These are phyloP conservation scores for Scaptomyza montana DNA, from an alignment of 1,140 invertebrate species.

Conservation along the genomic window DNA sequence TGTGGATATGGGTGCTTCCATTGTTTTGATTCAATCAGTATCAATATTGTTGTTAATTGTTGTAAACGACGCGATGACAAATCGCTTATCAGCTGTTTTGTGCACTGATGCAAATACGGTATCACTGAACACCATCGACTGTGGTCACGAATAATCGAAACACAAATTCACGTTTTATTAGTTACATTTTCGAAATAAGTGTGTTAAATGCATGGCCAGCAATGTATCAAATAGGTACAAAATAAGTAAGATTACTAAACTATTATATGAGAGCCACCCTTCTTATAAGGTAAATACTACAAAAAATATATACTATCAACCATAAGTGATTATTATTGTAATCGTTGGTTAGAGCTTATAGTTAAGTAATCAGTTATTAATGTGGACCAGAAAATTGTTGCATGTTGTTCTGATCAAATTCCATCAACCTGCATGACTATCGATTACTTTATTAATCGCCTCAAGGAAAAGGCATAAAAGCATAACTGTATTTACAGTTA, in stretches of 20 bases:
- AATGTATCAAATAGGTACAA: too few species aligned
- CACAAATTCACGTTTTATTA: too few species aligned
- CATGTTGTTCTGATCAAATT: neutral
- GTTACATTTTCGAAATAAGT: too few species aligned
- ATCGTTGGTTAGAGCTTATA: neutral
- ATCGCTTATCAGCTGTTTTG: conserved; percentile 36
- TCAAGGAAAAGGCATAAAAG: conserved; percentile 35
- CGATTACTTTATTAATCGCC: conserved; percentile 11
- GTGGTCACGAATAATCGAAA: neutral
- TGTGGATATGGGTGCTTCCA: conserved; percentile 34
- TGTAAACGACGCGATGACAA: conserved; percentile 44
- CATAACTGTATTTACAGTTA: conserved; percentile 46
- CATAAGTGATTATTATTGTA: neutral
- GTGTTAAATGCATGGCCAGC: too few species aligned
- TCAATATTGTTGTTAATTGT: conserved; percentile 38
- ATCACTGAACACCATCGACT: conserved; percentile 13
- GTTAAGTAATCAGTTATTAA: neutral
- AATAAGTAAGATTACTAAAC: too few species aligned
- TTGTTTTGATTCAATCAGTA: conserved; percentile 40
- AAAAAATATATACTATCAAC: neutral
- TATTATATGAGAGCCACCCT: neutral
- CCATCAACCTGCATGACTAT: conserved; percentile 6
- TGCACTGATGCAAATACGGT: conserved; percentile 1
- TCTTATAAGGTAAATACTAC: neutral
- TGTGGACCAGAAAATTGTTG: neutral